phyloP scores from a whole-genome alignment of 92 coral and sea anemone genomes.

The Actinostola sp. region DNA sequence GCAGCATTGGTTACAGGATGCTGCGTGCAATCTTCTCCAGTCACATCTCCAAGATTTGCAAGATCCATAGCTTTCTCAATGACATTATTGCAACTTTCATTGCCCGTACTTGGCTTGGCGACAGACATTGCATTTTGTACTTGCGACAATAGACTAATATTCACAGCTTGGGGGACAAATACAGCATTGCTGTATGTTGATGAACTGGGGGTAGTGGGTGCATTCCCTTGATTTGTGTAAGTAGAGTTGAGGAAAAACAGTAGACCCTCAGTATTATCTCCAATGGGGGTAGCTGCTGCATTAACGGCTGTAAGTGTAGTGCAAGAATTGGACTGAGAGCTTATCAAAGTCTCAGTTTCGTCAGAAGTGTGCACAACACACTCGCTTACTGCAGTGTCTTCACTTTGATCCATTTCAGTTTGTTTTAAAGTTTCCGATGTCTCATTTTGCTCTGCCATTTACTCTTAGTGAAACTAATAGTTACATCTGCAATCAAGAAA shows the following conservation, averaged over 20 bases:
- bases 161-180: slow-evolving; percentile 62
- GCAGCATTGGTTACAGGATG: slow-evolving; percentile 43
- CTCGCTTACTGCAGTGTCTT: not conserved
- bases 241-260: slow-evolving; percentile 26
- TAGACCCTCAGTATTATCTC: slow-evolving; percentile 15
- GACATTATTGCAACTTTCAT: slow-evolving; percentile 35
- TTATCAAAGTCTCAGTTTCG: not conserved
- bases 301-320: not conserved
- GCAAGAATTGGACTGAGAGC: slow-evolving; percentile 1
- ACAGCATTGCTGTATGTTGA: slow-evolving; percentile 60
- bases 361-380: not conserved
- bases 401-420: not conserved
- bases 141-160: slow-evolving; percentile 51
- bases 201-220: not conserved
- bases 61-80: slow-evolving; percentile 85
- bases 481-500: too few relatives aligned
- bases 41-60: slow-evolving; percentile 38
- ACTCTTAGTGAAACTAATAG: not conserved
- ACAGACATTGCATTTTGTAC: slow-evolving; percentile 20
- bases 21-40: slow-evolving; percentile 4
- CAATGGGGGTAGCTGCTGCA: slow-evolving; percentile 1
- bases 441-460: slow-evolving; percentile 6
- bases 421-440: not conserved
- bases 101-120: slow-evolving; percentile 11
- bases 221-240: not conserved